Evolutionary conservation across 1,140 invertebrate genomes (phyloP).

Genomic region (Drosophila triauraria): DNA sequence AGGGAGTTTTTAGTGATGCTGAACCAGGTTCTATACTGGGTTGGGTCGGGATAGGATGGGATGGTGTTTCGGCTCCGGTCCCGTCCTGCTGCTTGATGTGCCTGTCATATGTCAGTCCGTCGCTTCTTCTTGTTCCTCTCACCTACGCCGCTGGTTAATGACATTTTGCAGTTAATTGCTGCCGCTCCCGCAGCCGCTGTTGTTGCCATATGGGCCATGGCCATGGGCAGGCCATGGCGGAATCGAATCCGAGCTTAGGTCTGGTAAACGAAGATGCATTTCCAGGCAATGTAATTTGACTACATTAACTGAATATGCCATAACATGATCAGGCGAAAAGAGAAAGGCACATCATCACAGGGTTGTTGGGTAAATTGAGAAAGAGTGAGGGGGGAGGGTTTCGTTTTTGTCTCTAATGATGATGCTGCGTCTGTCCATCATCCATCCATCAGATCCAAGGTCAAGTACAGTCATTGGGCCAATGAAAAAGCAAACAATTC

Average conservation of each 20-base stretch:
- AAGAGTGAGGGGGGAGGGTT: background rate
- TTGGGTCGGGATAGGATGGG: conserved; percentile 25
- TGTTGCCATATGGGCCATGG: conserved; percentile 64
- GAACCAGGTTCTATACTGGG: conserved; percentile 39
- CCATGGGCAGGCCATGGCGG: conserved; percentile 27
- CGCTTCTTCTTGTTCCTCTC: conserved; percentile 69
- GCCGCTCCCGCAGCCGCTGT: conserved; percentile 38
- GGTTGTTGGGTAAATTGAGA: background rate
- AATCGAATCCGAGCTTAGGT: conserved; percentile 25
- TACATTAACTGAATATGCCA: conserved; percentile 67
- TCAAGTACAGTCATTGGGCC: conserved; percentile 22
- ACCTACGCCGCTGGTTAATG: conserved; percentile 78
- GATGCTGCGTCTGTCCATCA: conserved; percentile 34
- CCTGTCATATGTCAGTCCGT: conserved; percentile 80
- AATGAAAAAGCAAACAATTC: background rate
- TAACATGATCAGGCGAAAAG: conserved; percentile 50
- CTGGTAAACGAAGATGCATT: conserved; percentile 75
- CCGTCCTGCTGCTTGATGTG: conserved; percentile 65
- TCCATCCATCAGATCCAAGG: conserved; percentile 9
- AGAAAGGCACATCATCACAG: conserved; percentile 28
- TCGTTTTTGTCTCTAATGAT: conserved; percentile 27
- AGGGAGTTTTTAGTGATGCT: conserved; percentile 70
- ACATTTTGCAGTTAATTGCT: conserved; percentile 81
- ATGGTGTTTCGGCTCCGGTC: conserved; percentile 27
- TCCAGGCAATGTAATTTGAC: conserved; percentile 80